A percentile compares a stretch with the other conserved stretches of the same genome.
phyloP scores from a whole-genome alignment of 1,140 invertebrate species.

The Physella acuta region DNA sequence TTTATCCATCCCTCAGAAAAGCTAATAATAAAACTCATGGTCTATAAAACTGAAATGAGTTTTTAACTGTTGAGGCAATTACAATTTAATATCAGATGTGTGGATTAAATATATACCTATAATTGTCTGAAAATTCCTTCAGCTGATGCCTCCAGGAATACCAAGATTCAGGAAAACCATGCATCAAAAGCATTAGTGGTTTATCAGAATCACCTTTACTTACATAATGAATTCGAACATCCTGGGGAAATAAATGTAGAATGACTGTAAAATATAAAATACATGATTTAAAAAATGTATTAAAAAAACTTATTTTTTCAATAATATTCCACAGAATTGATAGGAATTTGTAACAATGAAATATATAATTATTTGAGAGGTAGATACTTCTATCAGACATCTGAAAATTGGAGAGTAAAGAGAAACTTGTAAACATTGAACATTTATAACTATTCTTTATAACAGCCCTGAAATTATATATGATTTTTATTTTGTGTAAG shows the following conservation, averaged over 20 bases:
- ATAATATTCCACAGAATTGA: neutral
- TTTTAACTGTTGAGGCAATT: no score
- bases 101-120: constrained; percentile 36
- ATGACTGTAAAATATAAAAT: neutral
- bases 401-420: no score
- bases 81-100: neutral
- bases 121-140: constrained; percentile 45
- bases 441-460: no score
- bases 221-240: constrained; percentile 52
- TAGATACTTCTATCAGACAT: neutral
- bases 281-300: neutral
- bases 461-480: no score
- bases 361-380: neutral
- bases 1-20: no score
- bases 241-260: constrained; percentile 25
- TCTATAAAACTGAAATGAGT: no score
- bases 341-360: neutral
- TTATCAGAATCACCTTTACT: constrained; percentile 42
- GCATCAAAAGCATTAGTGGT: constrained; percentile 55
- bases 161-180: constrained; percentile 61
- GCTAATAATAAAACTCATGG: no score
- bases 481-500: no score
- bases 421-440: no score
- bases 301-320: neutral
- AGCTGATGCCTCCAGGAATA: constrained; percentile 59